Conservation (phyloP, 2,113 vertebrate genomes). For the Tenebrosternarchus preto region DNA sequence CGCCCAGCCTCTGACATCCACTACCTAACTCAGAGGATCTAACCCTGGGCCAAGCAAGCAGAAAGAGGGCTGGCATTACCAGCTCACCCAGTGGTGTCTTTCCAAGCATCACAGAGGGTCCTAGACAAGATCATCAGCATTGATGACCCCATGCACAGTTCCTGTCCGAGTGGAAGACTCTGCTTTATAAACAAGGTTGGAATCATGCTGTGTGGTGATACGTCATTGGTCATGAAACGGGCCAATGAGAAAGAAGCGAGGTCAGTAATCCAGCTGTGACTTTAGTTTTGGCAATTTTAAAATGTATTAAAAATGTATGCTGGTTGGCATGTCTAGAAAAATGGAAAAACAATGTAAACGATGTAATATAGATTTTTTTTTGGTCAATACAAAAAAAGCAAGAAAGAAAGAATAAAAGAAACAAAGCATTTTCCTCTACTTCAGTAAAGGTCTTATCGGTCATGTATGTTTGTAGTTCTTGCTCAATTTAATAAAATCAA, state of each 20-base stretch:
- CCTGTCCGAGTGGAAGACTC: neutral
- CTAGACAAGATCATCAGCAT: constrained; percentile 21
- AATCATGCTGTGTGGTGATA: neutral
- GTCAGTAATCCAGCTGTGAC: constrained; percentile 26
- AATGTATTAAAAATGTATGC: no score
- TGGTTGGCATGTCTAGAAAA: neutral
- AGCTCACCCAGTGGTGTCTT: constrained; percentile 38
- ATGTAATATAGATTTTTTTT: no score
- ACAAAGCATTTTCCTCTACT: no score
- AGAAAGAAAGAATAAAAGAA: no score
- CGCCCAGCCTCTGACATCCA: constrained; percentile 59
- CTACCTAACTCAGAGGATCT: neutral
- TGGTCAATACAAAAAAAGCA: no score
- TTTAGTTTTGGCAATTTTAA: no score
- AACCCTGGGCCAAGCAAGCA: constrained; percentile 13
- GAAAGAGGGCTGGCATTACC: constrained; percentile 24
- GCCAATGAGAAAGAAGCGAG: constrained; percentile 20
- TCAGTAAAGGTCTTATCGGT: no score
- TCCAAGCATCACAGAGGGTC: constrained; percentile 11
- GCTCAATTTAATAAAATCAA: neutral
- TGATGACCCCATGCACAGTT: constrained; percentile 12
- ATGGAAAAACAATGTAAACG: no score
- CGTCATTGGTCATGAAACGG: constrained; percentile 17
- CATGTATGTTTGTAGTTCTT: no score
- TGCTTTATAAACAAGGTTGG: constrained; percentile 39